phyloP scores from a whole-genome alignment of 2,113 vertebrate species.

The Anolis sagrei region DNA sequence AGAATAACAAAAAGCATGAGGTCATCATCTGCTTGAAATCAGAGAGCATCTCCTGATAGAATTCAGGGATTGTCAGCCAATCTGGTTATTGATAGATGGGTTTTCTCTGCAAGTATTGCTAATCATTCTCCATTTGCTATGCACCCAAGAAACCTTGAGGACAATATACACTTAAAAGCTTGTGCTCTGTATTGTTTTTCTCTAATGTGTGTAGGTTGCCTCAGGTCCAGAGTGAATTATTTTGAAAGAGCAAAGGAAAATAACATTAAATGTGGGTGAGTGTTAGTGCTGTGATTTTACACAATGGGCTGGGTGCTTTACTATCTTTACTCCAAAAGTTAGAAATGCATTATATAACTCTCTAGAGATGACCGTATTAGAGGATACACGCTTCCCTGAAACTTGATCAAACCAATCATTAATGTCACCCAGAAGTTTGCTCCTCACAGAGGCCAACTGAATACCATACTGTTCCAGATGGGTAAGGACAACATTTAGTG shows the following conservation, averaged over 20 bases:
- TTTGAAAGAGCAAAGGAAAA: background rate
- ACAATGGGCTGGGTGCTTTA: background rate
- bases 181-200: conserved; percentile 33
- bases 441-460: too few species aligned
- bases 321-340: background rate
- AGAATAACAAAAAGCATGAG: conserved; percentile 46
- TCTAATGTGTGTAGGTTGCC: conserved; percentile 27
- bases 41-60: conserved; percentile 42
- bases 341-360: too few species aligned
- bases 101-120: conserved; percentile 62
- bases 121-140: conserved; percentile 66
- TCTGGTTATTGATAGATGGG: conserved; percentile 50
- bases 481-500: too few species aligned
- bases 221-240: background rate
- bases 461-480: too few species aligned
- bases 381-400: too few species aligned
- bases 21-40: conserved; percentile 20
- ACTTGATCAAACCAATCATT: too few species aligned
- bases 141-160: conserved; percentile 54
- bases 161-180: conserved; percentile 48
- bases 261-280: background rate
- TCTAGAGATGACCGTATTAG: too few species aligned
- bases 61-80: conserved; percentile 6
- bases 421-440: too few species aligned
- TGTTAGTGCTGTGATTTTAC: background rate